These are phyloP conservation scores for Acheta domesticus DNA, from an alignment of 2,888 invertebrate species.

Conservation along the genomic window DNA sequence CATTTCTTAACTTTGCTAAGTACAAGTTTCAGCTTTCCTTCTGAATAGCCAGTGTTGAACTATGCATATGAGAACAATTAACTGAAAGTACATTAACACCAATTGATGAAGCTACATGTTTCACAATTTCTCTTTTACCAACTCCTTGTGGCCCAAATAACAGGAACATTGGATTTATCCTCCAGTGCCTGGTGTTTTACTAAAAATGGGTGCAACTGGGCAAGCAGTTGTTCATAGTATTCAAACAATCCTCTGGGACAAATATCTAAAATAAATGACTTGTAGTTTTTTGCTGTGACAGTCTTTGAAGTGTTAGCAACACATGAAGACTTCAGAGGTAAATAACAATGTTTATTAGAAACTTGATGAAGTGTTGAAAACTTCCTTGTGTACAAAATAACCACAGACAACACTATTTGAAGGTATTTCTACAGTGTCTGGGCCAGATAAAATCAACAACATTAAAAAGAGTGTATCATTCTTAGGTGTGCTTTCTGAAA, in stretches of 20 bases:
- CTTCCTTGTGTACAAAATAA: constrained; percentile 57
- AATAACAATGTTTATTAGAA: constrained; percentile 53
- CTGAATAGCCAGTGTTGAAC: constrained; percentile 76
- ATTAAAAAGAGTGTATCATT: constrained; percentile 48
- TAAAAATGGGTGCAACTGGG: constrained; percentile 64
- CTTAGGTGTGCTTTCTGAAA: constrained; percentile 38
- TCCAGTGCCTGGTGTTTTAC: constrained; percentile 45
- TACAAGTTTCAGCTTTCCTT: constrained; percentile 69
- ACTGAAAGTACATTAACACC: constrained; percentile 69
- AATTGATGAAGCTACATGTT: constrained; percentile 49
- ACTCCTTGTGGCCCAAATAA: constrained; percentile 66
- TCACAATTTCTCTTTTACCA: constrained; percentile 51
- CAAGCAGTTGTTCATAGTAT: constrained; percentile 57
- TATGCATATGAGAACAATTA: constrained; percentile 71
- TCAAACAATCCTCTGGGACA: constrained; percentile 58
- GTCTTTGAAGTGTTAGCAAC: not conserved
- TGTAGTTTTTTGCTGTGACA: constrained; percentile 44
- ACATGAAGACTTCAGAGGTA: constrained; percentile 50
- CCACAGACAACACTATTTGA: constrained; percentile 40
- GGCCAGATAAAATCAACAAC: constrained; percentile 42
- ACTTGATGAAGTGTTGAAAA: constrained; percentile 60
- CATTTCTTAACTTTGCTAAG: constrained; percentile 65
- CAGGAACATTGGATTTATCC: constrained; percentile 62
- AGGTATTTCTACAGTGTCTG: constrained; percentile 27
- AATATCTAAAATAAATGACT: constrained; percentile 38